Evolutionary conservation across 2,888 invertebrate species (phyloP).

Genomic region (Drosophila longiperda): DNA sequence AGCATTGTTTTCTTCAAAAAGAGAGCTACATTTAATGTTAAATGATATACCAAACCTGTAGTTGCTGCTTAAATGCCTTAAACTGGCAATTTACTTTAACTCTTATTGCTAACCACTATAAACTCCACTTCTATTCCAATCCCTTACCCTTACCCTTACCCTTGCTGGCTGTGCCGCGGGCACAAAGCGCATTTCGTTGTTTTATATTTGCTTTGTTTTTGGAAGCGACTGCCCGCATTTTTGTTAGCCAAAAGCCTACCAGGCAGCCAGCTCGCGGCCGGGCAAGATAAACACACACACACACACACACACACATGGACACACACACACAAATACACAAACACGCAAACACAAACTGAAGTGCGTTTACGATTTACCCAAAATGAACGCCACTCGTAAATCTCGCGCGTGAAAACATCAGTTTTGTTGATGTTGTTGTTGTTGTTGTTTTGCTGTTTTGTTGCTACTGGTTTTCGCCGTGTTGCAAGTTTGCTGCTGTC

Average conservation of each 20-base stretch:
- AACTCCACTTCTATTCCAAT: background rate
- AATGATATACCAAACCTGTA: slow-evolving; percentile 28
- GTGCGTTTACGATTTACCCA: slow-evolving; percentile 73
- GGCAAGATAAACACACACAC: slow-evolving; percentile 70
- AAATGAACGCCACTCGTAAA: slow-evolving; percentile 76
- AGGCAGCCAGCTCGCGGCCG: slow-evolving; percentile 48
- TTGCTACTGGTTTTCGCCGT: slow-evolving; percentile 10
- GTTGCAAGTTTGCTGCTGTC: slow-evolving; percentile 16
- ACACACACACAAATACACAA: slow-evolving; percentile 7
- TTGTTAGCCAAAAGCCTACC: slow-evolving; percentile 69
- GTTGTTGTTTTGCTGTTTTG: slow-evolving; percentile 3
- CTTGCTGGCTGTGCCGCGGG: slow-evolving; percentile 21
- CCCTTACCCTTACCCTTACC: background rate
- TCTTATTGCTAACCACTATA: slow-evolving; percentile 10
- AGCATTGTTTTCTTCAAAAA: slow-evolving; percentile 61
- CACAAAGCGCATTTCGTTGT: slow-evolving; percentile 65
- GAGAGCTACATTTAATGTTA: slow-evolving; percentile 64
- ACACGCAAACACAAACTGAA: slow-evolving; percentile 28
- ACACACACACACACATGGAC: slow-evolving; percentile 3
- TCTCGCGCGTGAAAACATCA: slow-evolving; percentile 78
- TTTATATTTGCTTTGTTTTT: slow-evolving; percentile 55
- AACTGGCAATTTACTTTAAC: slow-evolving; percentile 31
- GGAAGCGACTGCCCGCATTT: slow-evolving; percentile 71
- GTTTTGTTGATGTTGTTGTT: slow-evolving; percentile 43
- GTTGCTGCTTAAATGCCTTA: slow-evolving; percentile 50